phyloP scores from a whole-genome alignment of 1,140 invertebrate species.

The Bombus confusus region DNA sequence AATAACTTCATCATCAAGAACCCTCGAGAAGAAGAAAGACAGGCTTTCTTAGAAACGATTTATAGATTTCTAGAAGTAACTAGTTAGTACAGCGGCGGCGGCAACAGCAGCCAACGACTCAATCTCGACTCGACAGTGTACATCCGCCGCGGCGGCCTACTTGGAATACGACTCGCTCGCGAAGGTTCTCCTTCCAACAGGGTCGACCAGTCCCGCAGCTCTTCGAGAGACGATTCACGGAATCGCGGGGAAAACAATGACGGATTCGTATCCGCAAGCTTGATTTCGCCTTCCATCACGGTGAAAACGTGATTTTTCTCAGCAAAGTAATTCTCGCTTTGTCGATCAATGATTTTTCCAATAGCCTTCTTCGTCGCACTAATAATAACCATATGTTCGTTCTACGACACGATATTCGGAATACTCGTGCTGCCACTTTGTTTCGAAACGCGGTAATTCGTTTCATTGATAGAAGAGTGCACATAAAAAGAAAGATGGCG shows the following conservation, averaged over 20 bases:
- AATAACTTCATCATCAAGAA: background rate
- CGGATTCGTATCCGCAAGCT: slow-evolving; percentile 41
- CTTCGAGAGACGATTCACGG: slow-evolving; percentile 58
- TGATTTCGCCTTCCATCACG: slow-evolving; percentile 50
- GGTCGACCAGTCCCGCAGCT: slow-evolving; percentile 62
- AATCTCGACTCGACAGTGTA: slow-evolving; percentile 58
- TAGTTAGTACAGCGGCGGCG: background rate
- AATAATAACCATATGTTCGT: too few species aligned
- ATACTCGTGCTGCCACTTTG: background rate
- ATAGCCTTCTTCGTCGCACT: background rate
- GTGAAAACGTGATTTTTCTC: slow-evolving; percentile 48
- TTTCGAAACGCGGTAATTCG: background rate
- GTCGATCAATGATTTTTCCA: background rate
- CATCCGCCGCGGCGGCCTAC: slow-evolving; percentile 73
- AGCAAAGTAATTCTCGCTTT: slow-evolving; percentile 18
- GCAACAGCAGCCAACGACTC: slow-evolving; percentile 53
- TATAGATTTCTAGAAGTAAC: slow-evolving; percentile 22
- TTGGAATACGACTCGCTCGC: slow-evolving; percentile 69
- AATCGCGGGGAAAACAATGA: slow-evolving; percentile 63
- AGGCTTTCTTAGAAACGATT: background rate
- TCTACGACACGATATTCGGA: background rate
- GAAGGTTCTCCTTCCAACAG: slow-evolving; percentile 67
- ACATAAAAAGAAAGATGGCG: too few species aligned
- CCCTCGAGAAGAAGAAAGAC: background rate
- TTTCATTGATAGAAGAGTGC: background rate